Base-by-base conservation (phyloP, 2,888 invertebrate genomes). In the Lasioglossum zephyrum region DNA sequence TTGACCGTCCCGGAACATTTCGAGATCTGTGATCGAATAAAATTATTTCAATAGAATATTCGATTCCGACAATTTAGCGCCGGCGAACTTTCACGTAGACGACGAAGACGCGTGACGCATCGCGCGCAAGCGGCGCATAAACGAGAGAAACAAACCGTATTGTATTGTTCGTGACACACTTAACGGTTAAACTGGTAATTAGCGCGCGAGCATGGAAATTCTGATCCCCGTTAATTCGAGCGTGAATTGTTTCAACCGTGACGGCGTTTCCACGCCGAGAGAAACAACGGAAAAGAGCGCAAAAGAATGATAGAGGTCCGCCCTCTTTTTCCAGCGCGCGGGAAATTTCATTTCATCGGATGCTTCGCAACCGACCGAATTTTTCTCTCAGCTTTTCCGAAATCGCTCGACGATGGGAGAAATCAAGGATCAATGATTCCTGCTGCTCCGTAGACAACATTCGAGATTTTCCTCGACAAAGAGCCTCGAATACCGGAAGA, bases 71-170 rank as follows among this genome's bases (percentile, higher is more conserved):
- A 82, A 89, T 77, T 87, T 86, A 82, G 77, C 73, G 60, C 57
- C 69, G 49, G 66, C 26, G 86, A 79, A 87, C 79, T 89, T 87
- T 88, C 76, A 89, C 79, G 79, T 75, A 49, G 63, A 53, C 18
- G 75, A 57, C 79, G 18, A 79, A 81, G 81, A 73, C 72, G 66
- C 36, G 79, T 39, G 44, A 70, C 44, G 76, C 66, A 69, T 22
- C 22, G 4, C 39, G 9, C 76, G 47, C 74, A 82, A 84, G 63
- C 78, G 66, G 69, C 66, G 79, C 70, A 80, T 83, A 82, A 81
- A 85, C 73, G 87, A 83, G 82, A 81, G 84, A 82, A 79, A 85
- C 81, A 81, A 86, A 82, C 77, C 41, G 63, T 73, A 77, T 79
- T 74, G 81, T 76, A 77, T 76, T 79, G 86, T 73, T 70, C 78